These are phyloP conservation scores for Eriosoma lanigerum DNA, from an alignment of 1,140 invertebrate species.

Conservation along the genomic window DNA sequence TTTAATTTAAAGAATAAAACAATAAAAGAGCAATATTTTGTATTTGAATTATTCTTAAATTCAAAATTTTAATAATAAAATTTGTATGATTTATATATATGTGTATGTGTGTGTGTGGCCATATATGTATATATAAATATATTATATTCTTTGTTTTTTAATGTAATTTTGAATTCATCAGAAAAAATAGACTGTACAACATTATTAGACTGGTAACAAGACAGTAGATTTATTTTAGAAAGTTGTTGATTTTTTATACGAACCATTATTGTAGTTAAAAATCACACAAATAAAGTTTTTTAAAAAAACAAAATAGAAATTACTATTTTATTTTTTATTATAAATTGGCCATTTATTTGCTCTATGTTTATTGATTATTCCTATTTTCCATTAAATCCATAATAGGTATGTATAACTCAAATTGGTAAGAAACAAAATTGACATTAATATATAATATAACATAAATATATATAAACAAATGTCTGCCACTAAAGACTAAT, in stretches of 20 bases:
- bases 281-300: conserved; percentile 42
- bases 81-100: conserved; percentile 15
- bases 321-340: no score
- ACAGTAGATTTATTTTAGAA: conserved; percentile 50
- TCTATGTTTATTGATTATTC: no score
- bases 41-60: neutral
- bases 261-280: conserved; percentile 43
- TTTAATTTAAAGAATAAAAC: neutral
- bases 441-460: no score
- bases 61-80: neutral
- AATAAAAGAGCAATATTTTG: conserved; percentile 16
- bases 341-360: no score
- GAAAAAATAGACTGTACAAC: conserved; percentile 18
- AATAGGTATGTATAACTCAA: no score
- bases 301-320: conserved; percentile 15
- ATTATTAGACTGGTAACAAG: conserved; percentile 48
- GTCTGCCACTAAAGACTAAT: no score
- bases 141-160: neutral
- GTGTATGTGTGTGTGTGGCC: neutral
- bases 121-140: neutral
- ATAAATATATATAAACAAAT: no score
- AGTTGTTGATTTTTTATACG: conserved; percentile 50
- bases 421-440: no score
- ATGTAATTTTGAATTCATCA: neutral
- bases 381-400: no score